Conservation (phyloP, 2,888 invertebrate genomes). For the Watsonalla binaria region DNA sequence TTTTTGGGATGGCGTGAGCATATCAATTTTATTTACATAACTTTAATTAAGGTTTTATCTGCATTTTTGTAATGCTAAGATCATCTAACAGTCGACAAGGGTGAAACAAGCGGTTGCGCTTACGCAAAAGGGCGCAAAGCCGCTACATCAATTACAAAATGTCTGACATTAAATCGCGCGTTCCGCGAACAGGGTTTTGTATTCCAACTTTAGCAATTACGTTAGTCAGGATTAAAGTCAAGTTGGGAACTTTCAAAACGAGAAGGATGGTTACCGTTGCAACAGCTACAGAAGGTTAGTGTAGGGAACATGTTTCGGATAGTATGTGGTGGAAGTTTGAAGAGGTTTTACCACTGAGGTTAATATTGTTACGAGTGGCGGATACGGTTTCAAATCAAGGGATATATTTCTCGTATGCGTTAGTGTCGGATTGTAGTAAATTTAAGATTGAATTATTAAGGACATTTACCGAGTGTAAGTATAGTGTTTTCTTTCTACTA, state of each 20-base stretch:
- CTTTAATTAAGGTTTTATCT: no score
- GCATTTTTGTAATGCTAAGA: background rate
- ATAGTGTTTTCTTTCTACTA: no score
- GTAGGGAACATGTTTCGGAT: conserved; percentile 3
- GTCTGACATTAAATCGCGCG: conserved; percentile 63
- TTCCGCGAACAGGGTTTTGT: conserved; percentile 68
- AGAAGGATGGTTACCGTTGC: conserved; percentile 53
- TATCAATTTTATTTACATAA: no score
- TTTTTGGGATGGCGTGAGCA: no score
- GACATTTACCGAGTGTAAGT: no score
- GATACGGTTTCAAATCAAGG: no score
- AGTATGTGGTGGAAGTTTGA: background rate
- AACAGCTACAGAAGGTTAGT: conserved; percentile 16
- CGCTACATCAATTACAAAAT: conserved; percentile 60
- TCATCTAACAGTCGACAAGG: background rate
- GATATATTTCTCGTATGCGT: no score
- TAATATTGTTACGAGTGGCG: no score
- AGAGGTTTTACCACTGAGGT: no score
- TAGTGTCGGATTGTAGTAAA: no score
- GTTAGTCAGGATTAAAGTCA: conserved; percentile 72
- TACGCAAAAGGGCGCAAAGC: conserved; percentile 29
- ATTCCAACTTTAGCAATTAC: conserved; percentile 73
- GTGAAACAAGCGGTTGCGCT: conserved; percentile 5
- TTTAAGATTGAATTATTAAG: no score
- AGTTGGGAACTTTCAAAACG: conserved; percentile 65